phyloP scores from a whole-genome alignment of 2,797 vertebrate species.

The Danio kyathit region DNA sequence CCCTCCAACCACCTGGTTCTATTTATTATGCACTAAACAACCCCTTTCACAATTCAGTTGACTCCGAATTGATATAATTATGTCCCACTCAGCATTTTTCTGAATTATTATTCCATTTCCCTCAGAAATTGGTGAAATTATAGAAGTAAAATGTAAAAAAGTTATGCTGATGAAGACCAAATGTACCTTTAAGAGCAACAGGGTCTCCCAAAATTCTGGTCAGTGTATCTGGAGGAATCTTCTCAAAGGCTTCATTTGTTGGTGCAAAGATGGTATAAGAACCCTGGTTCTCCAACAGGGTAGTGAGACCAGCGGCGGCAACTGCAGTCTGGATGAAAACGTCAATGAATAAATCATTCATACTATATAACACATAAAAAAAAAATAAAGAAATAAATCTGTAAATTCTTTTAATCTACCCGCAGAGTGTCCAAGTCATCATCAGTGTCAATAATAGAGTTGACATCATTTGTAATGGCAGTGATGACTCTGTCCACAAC shows the following conservation, averaged over 20 bases:
- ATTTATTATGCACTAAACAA: not conserved
- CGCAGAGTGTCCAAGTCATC: conserved; percentile 91
- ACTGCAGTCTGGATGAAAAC: conserved; percentile 85
- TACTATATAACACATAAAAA: not conserved
- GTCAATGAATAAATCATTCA: not conserved
- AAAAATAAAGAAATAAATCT: not conserved
- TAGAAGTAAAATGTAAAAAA: conserved; percentile 1
- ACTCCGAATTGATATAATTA: not conserved
- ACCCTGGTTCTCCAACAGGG: conserved; percentile 86
- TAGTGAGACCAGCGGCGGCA: conserved; percentile 88
- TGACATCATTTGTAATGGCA: conserved; percentile 87
- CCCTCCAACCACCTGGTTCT: not conserved
- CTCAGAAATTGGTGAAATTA: not conserved
- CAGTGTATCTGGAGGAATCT: conserved; percentile 89
- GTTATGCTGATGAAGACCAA: not conserved
- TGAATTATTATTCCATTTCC: not conserved
- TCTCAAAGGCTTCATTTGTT: conserved; percentile 94
- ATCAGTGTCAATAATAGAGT: conserved; percentile 87
- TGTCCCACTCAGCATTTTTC: not conserved
- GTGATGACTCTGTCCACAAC: conserved; percentile 97
- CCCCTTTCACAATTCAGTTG: not conserved
- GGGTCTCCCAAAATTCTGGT: conserved; percentile 94
- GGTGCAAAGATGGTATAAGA: conserved; percentile 94
- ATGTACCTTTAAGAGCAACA: conserved; percentile 89
- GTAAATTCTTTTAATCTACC: conserved; percentile 71